Conservation (phyloP, 2,888 invertebrate genomes). For the Phaonia tiefii region DNA sequence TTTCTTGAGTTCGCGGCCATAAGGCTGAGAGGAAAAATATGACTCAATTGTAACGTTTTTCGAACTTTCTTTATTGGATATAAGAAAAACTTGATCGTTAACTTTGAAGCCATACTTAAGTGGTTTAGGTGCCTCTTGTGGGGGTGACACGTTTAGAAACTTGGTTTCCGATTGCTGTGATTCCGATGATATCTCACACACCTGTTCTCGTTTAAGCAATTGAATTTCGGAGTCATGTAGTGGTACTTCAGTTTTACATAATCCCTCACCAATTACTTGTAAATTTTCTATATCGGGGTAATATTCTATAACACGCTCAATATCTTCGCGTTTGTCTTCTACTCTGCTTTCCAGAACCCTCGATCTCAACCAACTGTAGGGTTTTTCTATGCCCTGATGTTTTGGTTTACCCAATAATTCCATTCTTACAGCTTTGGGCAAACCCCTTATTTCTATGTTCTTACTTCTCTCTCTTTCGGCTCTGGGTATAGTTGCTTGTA, state of each 20-base stretch:
- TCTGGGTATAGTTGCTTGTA: constrained; percentile 72
- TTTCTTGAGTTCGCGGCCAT: constrained; percentile 65
- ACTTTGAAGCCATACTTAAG: constrained; percentile 71
- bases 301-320: constrained; percentile 71
- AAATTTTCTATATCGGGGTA: constrained; percentile 72
- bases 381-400: constrained; percentile 46
- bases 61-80: constrained; percentile 20
- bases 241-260: neutral
- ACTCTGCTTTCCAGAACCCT: constrained; percentile 69
- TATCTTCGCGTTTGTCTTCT: constrained; percentile 63
- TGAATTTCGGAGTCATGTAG: constrained; percentile 62
- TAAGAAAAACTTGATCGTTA: constrained; percentile 67
- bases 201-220: constrained; percentile 36
- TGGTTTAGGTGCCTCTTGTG: neutral
- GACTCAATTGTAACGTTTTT: constrained; percentile 59
- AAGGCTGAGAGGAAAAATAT: constrained; percentile 72
- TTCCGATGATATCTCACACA: constrained; percentile 69
- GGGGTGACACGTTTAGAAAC: neutral
- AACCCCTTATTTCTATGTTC: constrained; percentile 72
- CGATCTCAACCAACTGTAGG: constrained; percentile 71
- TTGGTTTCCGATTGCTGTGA: constrained; percentile 3
- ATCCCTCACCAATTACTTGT: constrained; percentile 71
- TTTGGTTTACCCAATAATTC: constrained; percentile 72
- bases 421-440: constrained; percentile 64
- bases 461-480: constrained; percentile 64